Base-by-base conservation (phyloP, 2,888 invertebrate genomes). In the Chaitophorus viminalis region DNA sequence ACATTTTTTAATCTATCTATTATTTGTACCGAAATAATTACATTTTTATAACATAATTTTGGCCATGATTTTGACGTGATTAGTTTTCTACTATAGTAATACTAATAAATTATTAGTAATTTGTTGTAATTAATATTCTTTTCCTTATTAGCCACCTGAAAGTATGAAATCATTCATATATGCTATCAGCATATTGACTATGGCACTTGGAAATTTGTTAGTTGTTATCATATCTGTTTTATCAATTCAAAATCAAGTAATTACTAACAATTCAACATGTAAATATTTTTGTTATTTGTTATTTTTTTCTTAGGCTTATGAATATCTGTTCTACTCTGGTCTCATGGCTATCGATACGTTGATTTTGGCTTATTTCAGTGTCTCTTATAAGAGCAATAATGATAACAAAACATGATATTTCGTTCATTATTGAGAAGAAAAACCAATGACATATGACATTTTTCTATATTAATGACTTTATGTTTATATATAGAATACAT, bases 161-260 rank as follows among this genome's bases (percentile, higher is more conserved):
- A 78, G 54, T 54, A 98, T 99, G 98, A 99, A 99, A 92, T 97
- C 98, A 0, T 95, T 99, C 0, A 92, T 99, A 81, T 96, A 96
- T 91, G 97, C 99, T 0, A 94, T 95, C 18, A 99, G 98, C 97
- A 93, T 98, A 25, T 92, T 99, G 85, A 98, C 98, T 0, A 96
- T 96, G 0, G 97, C 98, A 0, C 93, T 98, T 90, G 99, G 99
- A 75, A 99, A 99, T 92, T 92, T 98, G 52, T 94, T 99, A 88
- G 98, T 98, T 0, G 95, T 98, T 65, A 93, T 98, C 82, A 94
- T 99, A 54, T 96, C 97, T n/a, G 95, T 97, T 91, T 93, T 94
- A 18, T 93, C 94, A 88, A 95, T 98, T 91, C 93, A 95, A 0
- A 93, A 94, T 89, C 95, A 95, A 94, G 96, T 96, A 92, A 91